Percentiles rank a stretch among this genome's conserved stretches.
These are phyloP conservation scores for Neoarius graeffei DNA, from an alignment of 2,113 vertebrate species.

Conservation along the genomic window DNA sequence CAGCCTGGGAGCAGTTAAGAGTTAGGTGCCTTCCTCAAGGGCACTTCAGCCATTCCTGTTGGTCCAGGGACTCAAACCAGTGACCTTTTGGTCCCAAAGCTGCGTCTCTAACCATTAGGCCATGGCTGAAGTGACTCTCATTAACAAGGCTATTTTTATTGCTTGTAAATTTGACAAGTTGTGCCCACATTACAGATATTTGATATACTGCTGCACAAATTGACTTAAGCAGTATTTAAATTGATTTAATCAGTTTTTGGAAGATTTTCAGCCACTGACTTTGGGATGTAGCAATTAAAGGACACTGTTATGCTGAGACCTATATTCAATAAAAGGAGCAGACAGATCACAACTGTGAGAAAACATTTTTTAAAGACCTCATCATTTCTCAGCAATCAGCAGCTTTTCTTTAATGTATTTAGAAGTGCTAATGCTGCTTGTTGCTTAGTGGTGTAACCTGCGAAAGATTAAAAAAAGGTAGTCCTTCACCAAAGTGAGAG, in stretches of 20 bases:
- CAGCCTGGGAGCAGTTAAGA: too few species aligned
- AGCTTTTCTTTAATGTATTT: constrained; percentile 1
- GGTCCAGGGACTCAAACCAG: too few species aligned
- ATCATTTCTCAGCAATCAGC: constrained; percentile 12
- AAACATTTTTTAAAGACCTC: not conserved
- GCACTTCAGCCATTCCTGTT: too few species aligned
- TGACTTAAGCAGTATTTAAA: not conserved
- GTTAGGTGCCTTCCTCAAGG: too few species aligned
- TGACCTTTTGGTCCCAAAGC: too few species aligned
- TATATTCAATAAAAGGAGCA: constrained; percentile 6
- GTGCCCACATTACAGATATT: not conserved
- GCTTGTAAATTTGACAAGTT: not conserved
- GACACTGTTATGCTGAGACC: constrained; percentile 1
- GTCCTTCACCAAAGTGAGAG: not conserved
- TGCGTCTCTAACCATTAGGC: too few species aligned
- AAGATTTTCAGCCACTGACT: not conserved
- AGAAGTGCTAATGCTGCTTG: not conserved
- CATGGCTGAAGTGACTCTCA: not conserved
- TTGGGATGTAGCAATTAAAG: not conserved
- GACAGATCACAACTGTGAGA: constrained; percentile 6
- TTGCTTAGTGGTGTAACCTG: not conserved
- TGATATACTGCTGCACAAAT: not conserved
- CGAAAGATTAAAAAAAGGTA: not conserved
- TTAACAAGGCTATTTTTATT: not conserved
- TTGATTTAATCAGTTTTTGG: not conserved